Conservation (phyloP, 2,888 invertebrate species). For the Ormyrus pomaceus region DNA sequence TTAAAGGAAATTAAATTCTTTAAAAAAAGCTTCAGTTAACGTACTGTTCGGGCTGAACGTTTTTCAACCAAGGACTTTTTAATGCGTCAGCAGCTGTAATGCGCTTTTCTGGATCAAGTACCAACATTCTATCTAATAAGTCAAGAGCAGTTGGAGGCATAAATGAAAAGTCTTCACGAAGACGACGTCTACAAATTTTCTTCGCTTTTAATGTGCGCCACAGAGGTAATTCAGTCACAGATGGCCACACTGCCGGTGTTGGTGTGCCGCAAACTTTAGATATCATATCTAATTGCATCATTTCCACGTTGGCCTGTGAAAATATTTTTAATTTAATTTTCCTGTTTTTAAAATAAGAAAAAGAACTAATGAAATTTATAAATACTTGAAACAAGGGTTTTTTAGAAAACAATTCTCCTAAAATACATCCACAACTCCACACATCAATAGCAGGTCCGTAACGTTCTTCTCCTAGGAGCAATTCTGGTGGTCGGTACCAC, state of each 20-base stretch:
- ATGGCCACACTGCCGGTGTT: conserved; percentile 97
- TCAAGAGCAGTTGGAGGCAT: conserved; percentile 93
- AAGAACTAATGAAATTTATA: no score
- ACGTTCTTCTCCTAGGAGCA: conserved; percentile 96
- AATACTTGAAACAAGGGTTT: conserved; percentile 95
- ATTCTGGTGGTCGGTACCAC: conserved; percentile 99
- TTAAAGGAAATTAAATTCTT: no score
- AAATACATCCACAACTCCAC: conserved; percentile 99
- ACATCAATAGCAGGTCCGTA: conserved; percentile 99
- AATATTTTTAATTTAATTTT: not conserved
- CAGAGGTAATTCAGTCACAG: conserved; percentile 93
- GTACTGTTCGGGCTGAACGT: conserved; percentile 93
- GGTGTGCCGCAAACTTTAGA: conserved; percentile 97
- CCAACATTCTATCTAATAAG: conserved; percentile 95
- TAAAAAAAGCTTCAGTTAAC: conserved; percentile 70
- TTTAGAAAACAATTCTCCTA: conserved; percentile 97
- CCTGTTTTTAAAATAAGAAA: no score
- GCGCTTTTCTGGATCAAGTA: conserved; percentile 94
- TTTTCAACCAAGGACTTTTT: conserved; percentile 93
- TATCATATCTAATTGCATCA: conserved; percentile 95
- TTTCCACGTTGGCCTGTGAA: conserved; percentile 89
- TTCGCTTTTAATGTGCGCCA: conserved; percentile 95
- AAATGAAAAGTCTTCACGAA: conserved; percentile 95
- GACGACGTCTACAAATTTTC: conserved; percentile 89
- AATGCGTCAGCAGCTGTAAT: conserved; percentile 97